A percentile compares a stretch with the other conserved stretches of the same genome.
Evolutionary conservation across 1,140 invertebrate species (phyloP).

Genomic region (Nymphalis io): DNA sequence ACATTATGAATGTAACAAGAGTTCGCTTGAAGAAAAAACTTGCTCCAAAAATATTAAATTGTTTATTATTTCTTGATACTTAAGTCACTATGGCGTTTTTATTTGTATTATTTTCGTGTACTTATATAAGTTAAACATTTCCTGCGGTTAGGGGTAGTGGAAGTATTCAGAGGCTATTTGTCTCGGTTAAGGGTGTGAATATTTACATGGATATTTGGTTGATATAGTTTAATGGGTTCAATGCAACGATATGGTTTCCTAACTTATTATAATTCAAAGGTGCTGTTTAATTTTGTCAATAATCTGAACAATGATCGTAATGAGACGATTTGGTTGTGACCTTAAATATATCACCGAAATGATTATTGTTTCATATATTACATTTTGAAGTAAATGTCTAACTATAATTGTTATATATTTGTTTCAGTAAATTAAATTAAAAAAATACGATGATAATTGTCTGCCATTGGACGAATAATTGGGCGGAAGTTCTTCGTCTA

Average conservation of each 20-base stretch:
- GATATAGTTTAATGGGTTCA: background rate
- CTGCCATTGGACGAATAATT: no score
- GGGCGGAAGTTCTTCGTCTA: no score
- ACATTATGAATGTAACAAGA: no score
- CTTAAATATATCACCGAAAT: background rate
- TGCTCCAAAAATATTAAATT: no score
- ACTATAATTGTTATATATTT: background rate
- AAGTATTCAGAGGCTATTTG: no score
- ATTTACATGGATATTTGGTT: background rate
- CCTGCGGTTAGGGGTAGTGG: background rate
- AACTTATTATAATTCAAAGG: background rate
- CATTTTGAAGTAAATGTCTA: background rate
- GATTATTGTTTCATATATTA: background rate
- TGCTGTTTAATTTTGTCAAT: background rate
- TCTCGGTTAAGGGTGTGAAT: background rate
- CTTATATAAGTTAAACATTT: no score
- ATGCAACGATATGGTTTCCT: slow-evolving; percentile 3
- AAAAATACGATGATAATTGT: no score
- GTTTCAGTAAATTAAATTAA: background rate
- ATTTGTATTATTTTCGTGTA: no score
- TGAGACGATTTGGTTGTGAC: background rate
- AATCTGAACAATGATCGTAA: background rate
- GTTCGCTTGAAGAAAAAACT: no score
- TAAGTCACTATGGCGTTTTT: no score
- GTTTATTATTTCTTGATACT: no score